Evolutionary conservation across 1,140 invertebrate genomes (phyloP).

Genomic region (Pogonognathellus flavescens): DNA sequence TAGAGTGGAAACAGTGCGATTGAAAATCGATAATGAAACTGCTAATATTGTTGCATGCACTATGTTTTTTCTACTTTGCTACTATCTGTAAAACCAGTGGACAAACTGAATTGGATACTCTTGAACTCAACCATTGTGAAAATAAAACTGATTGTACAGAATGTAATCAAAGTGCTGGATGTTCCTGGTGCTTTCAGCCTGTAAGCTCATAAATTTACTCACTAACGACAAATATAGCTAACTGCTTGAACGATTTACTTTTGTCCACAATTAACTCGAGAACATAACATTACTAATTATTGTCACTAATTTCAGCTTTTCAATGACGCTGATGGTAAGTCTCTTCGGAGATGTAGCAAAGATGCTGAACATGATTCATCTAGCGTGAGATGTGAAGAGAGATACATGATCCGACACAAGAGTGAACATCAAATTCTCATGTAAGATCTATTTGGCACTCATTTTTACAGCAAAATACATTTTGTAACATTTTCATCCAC

Average conservation of each 20-base stretch:
- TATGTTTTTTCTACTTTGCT: too few relatives aligned
- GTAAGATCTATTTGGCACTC: not conserved
- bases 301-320: not conserved
- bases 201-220: constrained; percentile 24
- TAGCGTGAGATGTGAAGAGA: not conserved
- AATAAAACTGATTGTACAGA: constrained; percentile 23
- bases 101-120: too few relatives aligned
- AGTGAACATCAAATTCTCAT: not conserved
- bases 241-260: too few relatives aligned
- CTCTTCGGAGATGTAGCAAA: not conserved
- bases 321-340: not conserved
- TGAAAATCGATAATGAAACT: too few relatives aligned
- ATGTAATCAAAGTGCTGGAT: constrained; percentile 38
- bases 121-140: not conserved
- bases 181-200: constrained; percentile 51
- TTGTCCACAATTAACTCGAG: too few relatives aligned
- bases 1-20: too few relatives aligned
- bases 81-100: too few relatives aligned
- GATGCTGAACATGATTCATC: not conserved
- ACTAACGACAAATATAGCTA: too few relatives aligned
- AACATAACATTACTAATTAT: too few relatives aligned
- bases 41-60: too few relatives aligned
- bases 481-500: too few relatives aligned
- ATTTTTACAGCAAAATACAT: too few relatives aligned
- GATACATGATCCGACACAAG: not conserved